These are phyloP conservation scores for Brienomyrus longianalis DNA, from an alignment of 2,113 vertebrate genomes.

Conservation along the genomic window DNA sequence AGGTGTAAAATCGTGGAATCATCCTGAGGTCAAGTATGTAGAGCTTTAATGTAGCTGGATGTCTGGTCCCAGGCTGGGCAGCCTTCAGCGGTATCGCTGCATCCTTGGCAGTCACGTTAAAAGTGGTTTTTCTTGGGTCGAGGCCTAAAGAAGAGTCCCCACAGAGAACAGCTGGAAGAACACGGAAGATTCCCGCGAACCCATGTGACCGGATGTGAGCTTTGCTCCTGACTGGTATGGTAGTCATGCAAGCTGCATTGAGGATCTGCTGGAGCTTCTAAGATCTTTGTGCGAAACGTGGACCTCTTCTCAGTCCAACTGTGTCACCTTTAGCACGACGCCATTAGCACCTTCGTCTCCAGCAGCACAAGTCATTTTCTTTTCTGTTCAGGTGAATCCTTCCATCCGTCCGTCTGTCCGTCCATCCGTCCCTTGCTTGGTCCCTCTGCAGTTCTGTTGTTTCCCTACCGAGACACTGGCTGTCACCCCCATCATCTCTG, in stretches of 20 bases:
- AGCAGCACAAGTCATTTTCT: background rate
- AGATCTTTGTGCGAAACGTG: background rate
- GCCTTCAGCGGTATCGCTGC: background rate
- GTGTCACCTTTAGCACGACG: background rate
- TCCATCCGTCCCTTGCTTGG: background rate
- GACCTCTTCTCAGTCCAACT: background rate
- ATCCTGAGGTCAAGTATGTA: background rate
- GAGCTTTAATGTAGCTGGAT: background rate
- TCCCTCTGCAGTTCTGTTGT: background rate
- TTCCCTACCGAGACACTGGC: background rate
- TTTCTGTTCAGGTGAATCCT: background rate
- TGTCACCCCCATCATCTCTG: background rate
- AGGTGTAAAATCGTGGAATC: background rate
- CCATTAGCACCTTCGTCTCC: background rate
- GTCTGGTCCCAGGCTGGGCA: background rate
- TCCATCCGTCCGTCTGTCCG: background rate
- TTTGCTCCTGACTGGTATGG: background rate
- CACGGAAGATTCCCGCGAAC: background rate
- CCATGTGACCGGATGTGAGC: background rate
- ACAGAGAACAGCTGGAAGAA: background rate
- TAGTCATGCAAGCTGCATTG: background rate
- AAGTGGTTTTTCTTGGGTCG: background rate
- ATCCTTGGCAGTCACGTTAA: background rate
- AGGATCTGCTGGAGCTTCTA: background rate
- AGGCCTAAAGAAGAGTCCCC: background rate